A percentile compares a stretch with the other conserved stretches of the same genome.
Evolutionary conservation across 2,113 vertebrate species (phyloP).

Genomic region (Sus scrofa): DNA sequence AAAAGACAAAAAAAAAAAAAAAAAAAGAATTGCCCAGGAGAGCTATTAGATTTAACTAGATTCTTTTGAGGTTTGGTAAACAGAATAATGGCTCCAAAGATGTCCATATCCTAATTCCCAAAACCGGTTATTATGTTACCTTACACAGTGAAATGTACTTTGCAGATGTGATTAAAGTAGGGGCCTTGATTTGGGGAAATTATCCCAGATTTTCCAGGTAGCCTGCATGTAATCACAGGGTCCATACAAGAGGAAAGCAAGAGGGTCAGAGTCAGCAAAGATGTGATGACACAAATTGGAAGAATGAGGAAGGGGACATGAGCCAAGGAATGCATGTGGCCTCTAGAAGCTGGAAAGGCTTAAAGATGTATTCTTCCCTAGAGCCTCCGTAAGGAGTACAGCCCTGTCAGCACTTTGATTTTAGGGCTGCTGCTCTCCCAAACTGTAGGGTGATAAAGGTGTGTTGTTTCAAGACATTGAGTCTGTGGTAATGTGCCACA

Average conservation of each 20-base stretch:
- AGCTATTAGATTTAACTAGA: background rate
- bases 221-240: background rate
- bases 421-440: background rate
- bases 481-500: background rate
- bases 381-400: background rate
- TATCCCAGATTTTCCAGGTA: background rate
- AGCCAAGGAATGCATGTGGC: background rate
- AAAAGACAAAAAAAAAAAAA: no score
- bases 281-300: background rate
- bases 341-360: background rate
- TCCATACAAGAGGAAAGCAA: background rate
- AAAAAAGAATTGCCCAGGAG: background rate
- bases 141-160: background rate
- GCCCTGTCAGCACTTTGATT: background rate
- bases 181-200: background rate
- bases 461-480: background rate
- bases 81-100: background rate
- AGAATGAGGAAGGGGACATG: background rate
- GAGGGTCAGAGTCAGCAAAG: background rate
- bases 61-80: background rate
- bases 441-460: background rate
- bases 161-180: background rate
- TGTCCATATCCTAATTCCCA: background rate
- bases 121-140: background rate
- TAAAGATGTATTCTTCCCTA: background rate